phyloP scores from a whole-genome alignment of 2,113 vertebrate species.

The Nannobrachium achirus region DNA sequence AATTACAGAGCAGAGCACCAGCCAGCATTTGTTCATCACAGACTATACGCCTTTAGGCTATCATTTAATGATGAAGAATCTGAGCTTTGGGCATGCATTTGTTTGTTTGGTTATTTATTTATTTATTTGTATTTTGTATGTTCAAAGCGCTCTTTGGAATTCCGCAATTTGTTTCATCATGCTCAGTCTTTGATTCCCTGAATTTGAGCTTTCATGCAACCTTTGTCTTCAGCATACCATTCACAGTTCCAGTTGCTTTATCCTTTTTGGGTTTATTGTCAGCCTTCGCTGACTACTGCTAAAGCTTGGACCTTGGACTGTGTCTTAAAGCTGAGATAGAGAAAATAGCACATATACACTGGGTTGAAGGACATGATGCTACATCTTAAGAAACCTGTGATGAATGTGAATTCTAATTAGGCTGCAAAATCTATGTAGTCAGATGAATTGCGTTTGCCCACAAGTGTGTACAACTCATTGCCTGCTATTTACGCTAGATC shows the following conservation, averaged over 20 bases:
- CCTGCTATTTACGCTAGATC: constrained; percentile 37
- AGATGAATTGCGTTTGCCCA: constrained; percentile 17
- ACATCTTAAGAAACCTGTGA: neutral
- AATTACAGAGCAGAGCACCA: constrained; percentile 69
- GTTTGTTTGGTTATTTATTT: constrained; percentile 35
- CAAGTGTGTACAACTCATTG: constrained; percentile 38
- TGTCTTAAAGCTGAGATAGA: constrained; percentile 15
- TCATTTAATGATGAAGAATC: constrained; percentile 77
- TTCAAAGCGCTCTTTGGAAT: constrained; percentile 19
- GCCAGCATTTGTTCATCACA: constrained; percentile 50
- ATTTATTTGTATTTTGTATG: no score
- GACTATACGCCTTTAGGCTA: constrained; percentile 56
- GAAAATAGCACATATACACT: neutral
- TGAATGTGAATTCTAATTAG: constrained; percentile 22
- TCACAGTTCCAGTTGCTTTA: constrained; percentile 14
- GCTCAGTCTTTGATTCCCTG: constrained; percentile 37
- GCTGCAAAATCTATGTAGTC: neutral
- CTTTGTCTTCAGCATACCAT: constrained; percentile 1
- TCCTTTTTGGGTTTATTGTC: constrained; percentile 36
- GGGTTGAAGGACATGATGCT: constrained; percentile 2
- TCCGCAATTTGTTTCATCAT: constrained; percentile 36
- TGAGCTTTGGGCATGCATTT: constrained; percentile 55
- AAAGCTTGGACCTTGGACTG: neutral
- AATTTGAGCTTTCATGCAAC: constrained; percentile 29
- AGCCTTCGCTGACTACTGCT: constrained; percentile 20